Evolutionary conservation across 2,113 vertebrate species (phyloP).

Genomic region (Pungitius pungitius): DNA sequence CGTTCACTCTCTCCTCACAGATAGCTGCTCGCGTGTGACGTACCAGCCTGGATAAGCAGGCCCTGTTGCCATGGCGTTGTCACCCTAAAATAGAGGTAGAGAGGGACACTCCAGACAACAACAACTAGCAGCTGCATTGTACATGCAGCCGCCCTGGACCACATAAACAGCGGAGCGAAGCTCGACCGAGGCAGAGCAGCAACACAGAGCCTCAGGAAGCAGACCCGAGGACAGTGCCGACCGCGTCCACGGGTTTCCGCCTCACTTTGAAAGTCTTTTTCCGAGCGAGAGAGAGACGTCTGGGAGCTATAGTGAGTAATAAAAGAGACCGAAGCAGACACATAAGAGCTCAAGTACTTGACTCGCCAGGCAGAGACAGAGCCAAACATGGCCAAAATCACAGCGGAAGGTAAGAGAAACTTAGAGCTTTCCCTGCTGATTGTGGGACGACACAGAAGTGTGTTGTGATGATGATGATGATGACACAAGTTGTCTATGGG

Average conservation of each 20-base stretch:
- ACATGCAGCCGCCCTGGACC: constrained; percentile 31
- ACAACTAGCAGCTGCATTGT: constrained; percentile 65
- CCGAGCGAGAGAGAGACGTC: neutral
- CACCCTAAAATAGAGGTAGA: constrained; percentile 79
- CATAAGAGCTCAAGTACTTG: constrained; percentile 42
- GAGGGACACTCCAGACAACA: constrained; percentile 65
- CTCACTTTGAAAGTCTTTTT: constrained; percentile 12
- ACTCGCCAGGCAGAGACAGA: constrained; percentile 49
- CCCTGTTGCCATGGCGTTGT: constrained; percentile 54
- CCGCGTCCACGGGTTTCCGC: constrained; percentile 9
- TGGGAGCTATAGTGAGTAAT: constrained; percentile 5
- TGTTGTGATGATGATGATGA: constrained; percentile 7
- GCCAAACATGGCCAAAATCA: constrained; percentile 65
- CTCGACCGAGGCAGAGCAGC: constrained; percentile 10
- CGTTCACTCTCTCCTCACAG: neutral
- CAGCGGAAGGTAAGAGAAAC: constrained; percentile 78
- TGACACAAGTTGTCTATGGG: neutral
- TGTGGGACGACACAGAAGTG: neutral
- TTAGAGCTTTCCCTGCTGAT: neutral
- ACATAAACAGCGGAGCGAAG: constrained; percentile 47
- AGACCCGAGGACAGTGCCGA: constrained; percentile 8
- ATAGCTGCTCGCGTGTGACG: constrained; percentile 54
- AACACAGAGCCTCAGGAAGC: neutral
- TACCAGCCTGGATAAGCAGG: constrained; percentile 61
- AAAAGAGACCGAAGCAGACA: constrained; percentile 37